Percentiles rank a stretch among this genome's conserved stretches.
Evolutionary conservation across 2,797 vertebrate species (phyloP).

Genomic region (Phoeniculus purpureus): DNA sequence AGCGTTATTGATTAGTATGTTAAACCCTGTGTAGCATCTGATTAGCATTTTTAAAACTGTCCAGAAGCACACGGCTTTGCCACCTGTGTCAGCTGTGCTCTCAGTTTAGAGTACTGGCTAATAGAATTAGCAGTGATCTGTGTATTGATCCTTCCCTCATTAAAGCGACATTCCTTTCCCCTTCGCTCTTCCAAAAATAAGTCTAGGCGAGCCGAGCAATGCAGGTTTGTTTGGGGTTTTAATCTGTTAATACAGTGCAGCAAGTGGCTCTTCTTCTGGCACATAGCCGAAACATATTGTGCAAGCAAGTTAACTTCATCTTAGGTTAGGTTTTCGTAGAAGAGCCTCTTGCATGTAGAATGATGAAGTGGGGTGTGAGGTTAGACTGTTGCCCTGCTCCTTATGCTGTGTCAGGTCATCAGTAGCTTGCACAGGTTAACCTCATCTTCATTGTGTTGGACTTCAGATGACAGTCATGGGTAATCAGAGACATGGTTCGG

Average conservation of each 20-base stretch:
- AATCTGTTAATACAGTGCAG: slow-evolving; percentile 42
- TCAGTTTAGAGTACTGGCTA: slow-evolving; percentile 46
- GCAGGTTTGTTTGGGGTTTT: neutral
- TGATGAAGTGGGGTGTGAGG: neutral
- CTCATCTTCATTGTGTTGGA: neutral
- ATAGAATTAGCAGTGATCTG: slow-evolving; percentile 64
- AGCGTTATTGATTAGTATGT: slow-evolving; percentile 65
- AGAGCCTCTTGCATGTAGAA: neutral
- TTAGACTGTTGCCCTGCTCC: neutral
- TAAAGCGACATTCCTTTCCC: slow-evolving; percentile 45
- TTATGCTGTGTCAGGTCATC: neutral
- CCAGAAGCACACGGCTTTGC: slow-evolving; percentile 68
- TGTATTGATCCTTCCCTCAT: slow-evolving; percentile 51
- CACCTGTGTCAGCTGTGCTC: slow-evolving; percentile 60
- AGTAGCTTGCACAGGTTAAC: neutral
- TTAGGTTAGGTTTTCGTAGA: neutral
- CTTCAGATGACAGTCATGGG: neutral
- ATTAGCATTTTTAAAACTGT: slow-evolving; percentile 75
- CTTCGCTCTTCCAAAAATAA: slow-evolving; percentile 64
- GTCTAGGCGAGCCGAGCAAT: neutral
- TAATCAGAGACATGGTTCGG: neutral
- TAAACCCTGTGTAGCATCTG: slow-evolving; percentile 39
- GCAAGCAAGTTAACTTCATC: slow-evolving; percentile 29
- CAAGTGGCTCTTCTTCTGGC: neutral
- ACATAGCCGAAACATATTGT: neutral